Base-by-base conservation (phyloP, 2,888 invertebrate genomes). In the Trichacis sp. region DNA sequence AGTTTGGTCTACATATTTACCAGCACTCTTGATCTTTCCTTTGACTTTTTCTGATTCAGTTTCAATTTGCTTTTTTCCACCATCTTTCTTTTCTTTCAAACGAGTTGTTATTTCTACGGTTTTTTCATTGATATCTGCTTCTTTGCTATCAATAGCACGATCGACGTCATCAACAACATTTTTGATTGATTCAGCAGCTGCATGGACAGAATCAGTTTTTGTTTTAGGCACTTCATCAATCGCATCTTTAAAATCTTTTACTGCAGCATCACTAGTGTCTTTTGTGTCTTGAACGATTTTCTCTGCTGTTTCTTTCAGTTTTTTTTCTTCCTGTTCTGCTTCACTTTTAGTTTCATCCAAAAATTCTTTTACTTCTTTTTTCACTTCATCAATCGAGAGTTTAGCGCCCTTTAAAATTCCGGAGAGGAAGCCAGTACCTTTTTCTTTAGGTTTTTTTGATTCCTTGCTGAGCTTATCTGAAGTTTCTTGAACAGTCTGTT, bases 41-140 rank as follows among this genome's bases (percentile, higher is more conserved):
- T 75, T 86, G 86, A 65, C 85, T 86, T 57, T 85, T 84, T 77
- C 68, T 1, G 47, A 49, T 8, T 45, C 64, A 5, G 55, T 46
- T 18, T 64, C 64, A 3, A 86, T 85, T 38, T 85, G 83, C 69
- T 86, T 33, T 1, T 33, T 24, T 5, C 12, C 87, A 12, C 8
- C 24, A 8, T 24, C 24, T 24, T 24, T 24, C 3, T 8, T 24
- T 24, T 24, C 24, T 24, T 24, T 24, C 8, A 8, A 24, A 24
- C 8, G 4, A 24, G 8, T 8, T 24, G 33, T 14, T 1, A 24
- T 8, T 8, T 24, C 24, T 5, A 8, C 24, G 8, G 8, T 24
- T 24, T 24, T 24, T 24, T 24, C 24, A n/a, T n/a, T n/a, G n/a
- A n/a, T n/a, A n/a, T n/a, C n/a, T n/a, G n/a, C n/a, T n/a, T n/a